Percentiles rank a stretch among this genome's conserved stretches.
phyloP scores from a whole-genome alignment of 2,113 vertebrate genomes.

The Odontophorus gujanensis region DNA sequence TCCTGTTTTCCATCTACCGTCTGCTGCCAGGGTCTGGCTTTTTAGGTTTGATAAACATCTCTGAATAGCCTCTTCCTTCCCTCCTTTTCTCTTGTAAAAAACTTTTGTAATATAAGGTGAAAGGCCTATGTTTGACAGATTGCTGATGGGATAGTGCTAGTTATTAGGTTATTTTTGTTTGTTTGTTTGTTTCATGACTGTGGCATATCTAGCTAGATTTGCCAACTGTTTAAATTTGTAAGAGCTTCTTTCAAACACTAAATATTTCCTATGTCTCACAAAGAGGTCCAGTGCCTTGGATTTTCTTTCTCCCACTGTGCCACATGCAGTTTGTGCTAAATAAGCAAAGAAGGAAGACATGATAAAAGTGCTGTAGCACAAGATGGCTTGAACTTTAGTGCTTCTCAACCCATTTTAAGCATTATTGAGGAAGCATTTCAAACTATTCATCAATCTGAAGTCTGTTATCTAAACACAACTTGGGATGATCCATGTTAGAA shows the following conservation, averaged over 20 bases:
- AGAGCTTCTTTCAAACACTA: neutral
- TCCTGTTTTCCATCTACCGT: neutral
- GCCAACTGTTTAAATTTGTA: neutral
- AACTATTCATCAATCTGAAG: neutral
- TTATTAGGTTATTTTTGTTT: neutral
- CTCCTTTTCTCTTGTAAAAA: neutral
- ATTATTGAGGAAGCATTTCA: neutral
- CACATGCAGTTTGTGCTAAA: neutral
- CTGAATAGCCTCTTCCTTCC: neutral
- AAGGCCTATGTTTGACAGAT: neutral
- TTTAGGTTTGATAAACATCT: slow-evolving; percentile 9
- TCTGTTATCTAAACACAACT: neutral
- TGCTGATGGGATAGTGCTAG: neutral
- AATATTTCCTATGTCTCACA: neutral
- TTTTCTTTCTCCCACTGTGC: neutral
- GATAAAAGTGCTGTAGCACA: neutral
- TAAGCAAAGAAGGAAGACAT: neutral
- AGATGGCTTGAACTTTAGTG: neutral
- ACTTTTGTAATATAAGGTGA: neutral
- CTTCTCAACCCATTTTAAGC: neutral
- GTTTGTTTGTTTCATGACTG: neutral
- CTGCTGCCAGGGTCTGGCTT: neutral
- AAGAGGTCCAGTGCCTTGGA: neutral
- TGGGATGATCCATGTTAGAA: neutral
- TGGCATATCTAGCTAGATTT: neutral